These are phyloP conservation scores for Automeris io DNA, from an alignment of 2,888 invertebrate species.

Conservation along the genomic window DNA sequence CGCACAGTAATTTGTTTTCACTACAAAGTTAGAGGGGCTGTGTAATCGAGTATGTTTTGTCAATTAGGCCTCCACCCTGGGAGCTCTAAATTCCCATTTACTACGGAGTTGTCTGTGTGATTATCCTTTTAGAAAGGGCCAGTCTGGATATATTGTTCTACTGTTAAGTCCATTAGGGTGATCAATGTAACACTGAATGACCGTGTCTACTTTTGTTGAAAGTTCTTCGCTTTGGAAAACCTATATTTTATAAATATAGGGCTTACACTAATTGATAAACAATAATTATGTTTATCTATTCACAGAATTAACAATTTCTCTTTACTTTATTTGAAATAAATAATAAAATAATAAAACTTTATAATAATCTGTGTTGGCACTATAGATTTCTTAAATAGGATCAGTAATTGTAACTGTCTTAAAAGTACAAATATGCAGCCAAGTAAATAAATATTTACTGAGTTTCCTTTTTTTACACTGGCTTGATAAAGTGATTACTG, in stretches of 20 bases:
- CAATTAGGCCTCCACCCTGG: slow-evolving; percentile 55
- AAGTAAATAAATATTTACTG: too few species aligned
- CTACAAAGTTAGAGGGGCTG: slow-evolving; percentile 18
- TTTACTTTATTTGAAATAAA: too few species aligned
- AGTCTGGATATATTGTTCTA: slow-evolving; percentile 61
- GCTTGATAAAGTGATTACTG: too few species aligned
- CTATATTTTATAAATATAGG: slow-evolving; percentile 13
- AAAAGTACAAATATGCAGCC: too few species aligned
- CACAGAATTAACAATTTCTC: too few species aligned
- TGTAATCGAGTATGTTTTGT: slow-evolving; percentile 59
- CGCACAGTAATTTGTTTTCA: slow-evolving; percentile 32
- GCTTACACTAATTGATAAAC: too few species aligned
- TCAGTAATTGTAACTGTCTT: too few species aligned
- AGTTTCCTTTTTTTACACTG: too few species aligned
- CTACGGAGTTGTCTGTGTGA: slow-evolving; percentile 54
- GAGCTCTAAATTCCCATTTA: slow-evolving; percentile 63
- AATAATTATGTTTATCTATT: too few species aligned
- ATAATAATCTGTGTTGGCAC: too few species aligned
- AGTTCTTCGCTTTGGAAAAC: slow-evolving; percentile 9
- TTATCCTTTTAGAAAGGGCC: slow-evolving; percentile 65
- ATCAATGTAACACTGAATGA: slow-evolving; percentile 33
- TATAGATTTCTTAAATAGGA: too few species aligned
- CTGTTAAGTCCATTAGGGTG: slow-evolving; percentile 56
- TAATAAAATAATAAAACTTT: too few species aligned
- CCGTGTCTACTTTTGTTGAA: slow-evolving; percentile 21